Percentiles rank a stretch among this genome's conserved stretches.
phyloP scores from a whole-genome alignment of 1,140 invertebrate species.

The Xylocopa sonorina region DNA sequence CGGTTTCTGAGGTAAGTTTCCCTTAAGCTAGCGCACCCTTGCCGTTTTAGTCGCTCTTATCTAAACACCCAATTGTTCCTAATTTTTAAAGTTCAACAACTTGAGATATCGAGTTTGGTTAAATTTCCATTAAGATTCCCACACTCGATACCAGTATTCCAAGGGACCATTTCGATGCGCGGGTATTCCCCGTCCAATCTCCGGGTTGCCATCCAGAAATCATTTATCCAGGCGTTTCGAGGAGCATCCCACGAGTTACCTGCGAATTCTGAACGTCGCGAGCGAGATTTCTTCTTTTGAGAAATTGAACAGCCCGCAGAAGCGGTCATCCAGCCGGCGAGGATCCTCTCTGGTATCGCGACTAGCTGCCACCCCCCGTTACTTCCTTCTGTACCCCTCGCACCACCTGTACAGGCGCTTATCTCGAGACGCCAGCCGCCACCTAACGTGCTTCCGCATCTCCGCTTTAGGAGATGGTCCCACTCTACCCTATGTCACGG shows the following conservation, averaged over 20 bases:
- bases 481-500: not conserved
- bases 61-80: no score
- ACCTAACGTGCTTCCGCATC: constrained; percentile 60
- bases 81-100: not conserved
- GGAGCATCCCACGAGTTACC: not conserved
- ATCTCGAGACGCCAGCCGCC: constrained; percentile 67
- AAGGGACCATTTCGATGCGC: constrained; percentile 3
- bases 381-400: constrained; percentile 4
- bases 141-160: not conserved
- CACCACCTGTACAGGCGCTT: constrained; percentile 62
- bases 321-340: constrained; percentile 27
- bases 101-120: not conserved
- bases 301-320: not conserved
- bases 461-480: not conserved
- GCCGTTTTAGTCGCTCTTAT: no score
- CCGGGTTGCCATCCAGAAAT: constrained; percentile 16
- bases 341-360: constrained; percentile 1
- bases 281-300: not conserved
- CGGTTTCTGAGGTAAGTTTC: no score
- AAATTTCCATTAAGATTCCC: not conserved
- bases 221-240: constrained; percentile 32
- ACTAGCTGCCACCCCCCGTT: constrained; percentile 7
- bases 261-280: not conserved
- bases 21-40: no score
- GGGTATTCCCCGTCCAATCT: constrained; percentile 28